Conservation (phyloP, 2,888 invertebrate genomes). For the Spilosoma lubricipeda region DNA sequence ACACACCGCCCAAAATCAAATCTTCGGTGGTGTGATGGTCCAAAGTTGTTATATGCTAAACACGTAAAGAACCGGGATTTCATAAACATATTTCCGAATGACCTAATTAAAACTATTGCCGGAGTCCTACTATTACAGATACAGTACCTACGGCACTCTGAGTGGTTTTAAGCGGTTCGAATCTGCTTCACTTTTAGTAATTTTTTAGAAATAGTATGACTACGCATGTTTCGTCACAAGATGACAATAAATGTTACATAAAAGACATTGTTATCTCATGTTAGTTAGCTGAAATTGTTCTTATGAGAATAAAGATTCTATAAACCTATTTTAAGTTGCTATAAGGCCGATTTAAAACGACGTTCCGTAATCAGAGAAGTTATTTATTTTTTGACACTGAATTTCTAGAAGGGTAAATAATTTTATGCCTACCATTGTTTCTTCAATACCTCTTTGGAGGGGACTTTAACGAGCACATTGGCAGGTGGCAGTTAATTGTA, state of each 20-base stretch:
- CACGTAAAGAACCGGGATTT: neutral
- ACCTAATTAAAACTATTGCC: neutral
- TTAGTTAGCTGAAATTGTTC: no score
- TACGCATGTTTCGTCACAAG: no score
- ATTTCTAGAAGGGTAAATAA: slow-evolving; percentile 27
- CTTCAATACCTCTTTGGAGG: slow-evolving; percentile 31
- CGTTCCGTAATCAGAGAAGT: neutral
- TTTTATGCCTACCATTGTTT: slow-evolving; percentile 19
- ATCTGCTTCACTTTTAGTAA: neutral
- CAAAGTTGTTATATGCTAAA: neutral
- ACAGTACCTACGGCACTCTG: neutral
- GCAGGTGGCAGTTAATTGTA: slow-evolving; percentile 53
- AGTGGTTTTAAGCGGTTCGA: neutral
- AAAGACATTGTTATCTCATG: no score
- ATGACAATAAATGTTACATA: no score
- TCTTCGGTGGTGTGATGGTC: neutral
- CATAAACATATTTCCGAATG: neutral
- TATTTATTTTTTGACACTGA: neutral
- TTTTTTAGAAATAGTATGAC: no score
- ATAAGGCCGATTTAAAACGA: neutral
- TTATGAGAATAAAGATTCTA: no score
- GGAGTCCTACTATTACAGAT: neutral
- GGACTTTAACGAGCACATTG: slow-evolving; percentile 20
- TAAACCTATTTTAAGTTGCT: neutral
- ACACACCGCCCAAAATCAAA: neutral